A percentile compares a stretch with the other conserved stretches of the same genome.
Evolutionary conservation across 2,797 vertebrate genomes (phyloP).

Genomic region (Sebastes melanostomus): DNA sequence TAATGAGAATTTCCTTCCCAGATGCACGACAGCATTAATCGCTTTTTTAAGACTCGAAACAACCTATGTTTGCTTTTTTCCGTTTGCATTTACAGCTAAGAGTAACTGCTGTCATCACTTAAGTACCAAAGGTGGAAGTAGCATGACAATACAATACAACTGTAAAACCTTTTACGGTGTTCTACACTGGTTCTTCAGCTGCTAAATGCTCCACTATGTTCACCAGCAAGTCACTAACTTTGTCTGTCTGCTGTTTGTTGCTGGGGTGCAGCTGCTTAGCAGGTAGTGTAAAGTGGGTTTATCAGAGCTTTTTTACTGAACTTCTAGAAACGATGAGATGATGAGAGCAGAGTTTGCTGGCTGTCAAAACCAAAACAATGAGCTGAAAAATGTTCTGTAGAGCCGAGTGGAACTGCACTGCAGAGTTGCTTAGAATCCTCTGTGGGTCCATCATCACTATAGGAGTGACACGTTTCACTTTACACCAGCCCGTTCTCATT

Average conservation of each 20-base stretch:
- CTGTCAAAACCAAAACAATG: background rate
- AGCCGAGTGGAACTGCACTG: background rate
- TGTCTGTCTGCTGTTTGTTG: background rate
- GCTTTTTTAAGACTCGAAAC: background rate
- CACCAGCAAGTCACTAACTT: background rate
- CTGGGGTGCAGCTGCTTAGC: no score
- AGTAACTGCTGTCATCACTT: background rate
- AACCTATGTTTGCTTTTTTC: background rate
- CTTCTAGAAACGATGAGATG: background rate
- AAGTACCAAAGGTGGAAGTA: background rate
- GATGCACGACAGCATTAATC: background rate
- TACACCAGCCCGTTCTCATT: no score
- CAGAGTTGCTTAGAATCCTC: background rate
- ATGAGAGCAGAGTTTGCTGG: background rate
- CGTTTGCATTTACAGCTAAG: background rate
- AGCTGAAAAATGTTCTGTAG: background rate
- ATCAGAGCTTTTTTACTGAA: background rate
- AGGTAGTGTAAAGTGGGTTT: no score
- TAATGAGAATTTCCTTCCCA: background rate
- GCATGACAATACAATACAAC: background rate
- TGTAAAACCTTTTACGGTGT: background rate
- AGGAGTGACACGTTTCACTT: no score
- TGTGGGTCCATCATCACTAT: background rate
- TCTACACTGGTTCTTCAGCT: background rate
- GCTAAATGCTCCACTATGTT: background rate